phyloP scores from a whole-genome alignment of 1,140 invertebrate species.

The Atta texana region DNA sequence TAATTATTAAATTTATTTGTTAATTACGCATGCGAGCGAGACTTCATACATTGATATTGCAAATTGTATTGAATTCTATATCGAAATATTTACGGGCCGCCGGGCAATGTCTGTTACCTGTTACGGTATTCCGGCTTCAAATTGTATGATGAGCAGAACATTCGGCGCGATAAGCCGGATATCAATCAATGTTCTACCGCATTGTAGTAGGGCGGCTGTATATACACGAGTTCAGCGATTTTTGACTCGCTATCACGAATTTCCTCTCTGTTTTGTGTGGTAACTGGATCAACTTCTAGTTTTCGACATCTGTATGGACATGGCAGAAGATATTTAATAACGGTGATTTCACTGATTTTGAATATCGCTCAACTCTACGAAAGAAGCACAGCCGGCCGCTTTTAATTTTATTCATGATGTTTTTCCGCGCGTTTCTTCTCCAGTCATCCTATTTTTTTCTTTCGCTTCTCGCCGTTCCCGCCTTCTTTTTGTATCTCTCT shows the following conservation, averaged over 20 bases:
- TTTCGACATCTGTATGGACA: slow-evolving; percentile 74
- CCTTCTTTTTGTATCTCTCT: not conserved
- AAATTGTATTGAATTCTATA: slow-evolving; percentile 2
- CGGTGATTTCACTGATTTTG: slow-evolving; percentile 71
- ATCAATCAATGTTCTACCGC: slow-evolving; percentile 47
- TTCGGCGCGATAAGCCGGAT: slow-evolving; percentile 12
- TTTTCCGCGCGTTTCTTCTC: slow-evolving; percentile 11
- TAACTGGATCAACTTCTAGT: not conserved
- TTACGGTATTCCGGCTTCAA: slow-evolving; percentile 24
- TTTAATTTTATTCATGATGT: slow-evolving; percentile 70
- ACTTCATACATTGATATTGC: not conserved
- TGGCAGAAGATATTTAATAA: slow-evolving; percentile 78
- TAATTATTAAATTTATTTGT: slow-evolving; percentile 23
- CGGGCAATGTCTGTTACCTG: slow-evolving; percentile 10
- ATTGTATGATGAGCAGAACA: slow-evolving; percentile 33
- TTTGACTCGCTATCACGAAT: slow-evolving; percentile 7
- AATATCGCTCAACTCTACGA: slow-evolving; percentile 70
- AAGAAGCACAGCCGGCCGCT: slow-evolving; percentile 58
- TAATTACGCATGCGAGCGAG: slow-evolving; percentile 34
- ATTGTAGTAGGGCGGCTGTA: not conserved
- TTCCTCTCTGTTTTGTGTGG: not conserved
- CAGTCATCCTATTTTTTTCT: not conserved
- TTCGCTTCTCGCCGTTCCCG: not conserved
- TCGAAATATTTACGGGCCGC: slow-evolving; percentile 29
- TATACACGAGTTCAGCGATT: not conserved